Conservation (phyloP, 2,888 invertebrate genomes). For the Mesoligia furuncula region DNA sequence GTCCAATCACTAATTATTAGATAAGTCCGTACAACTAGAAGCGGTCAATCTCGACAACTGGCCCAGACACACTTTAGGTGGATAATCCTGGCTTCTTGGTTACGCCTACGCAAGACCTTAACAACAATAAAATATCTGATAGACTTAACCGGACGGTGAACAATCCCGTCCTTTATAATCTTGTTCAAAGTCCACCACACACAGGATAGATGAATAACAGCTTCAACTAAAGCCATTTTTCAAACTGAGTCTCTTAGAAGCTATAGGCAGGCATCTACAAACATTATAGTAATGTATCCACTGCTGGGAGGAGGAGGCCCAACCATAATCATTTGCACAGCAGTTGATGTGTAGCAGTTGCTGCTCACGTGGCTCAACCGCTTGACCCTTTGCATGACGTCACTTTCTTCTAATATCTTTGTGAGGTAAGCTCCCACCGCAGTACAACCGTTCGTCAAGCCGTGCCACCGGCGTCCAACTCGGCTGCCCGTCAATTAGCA, state of each 20-base stretch:
- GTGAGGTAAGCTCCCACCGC: not conserved
- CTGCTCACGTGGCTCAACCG: not conserved
- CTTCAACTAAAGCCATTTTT: not conserved
- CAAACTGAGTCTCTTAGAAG: not conserved
- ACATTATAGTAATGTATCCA: not conserved
- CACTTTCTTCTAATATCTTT: not conserved
- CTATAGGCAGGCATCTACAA: not conserved
- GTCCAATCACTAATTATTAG: not conserved
- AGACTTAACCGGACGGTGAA: no score
- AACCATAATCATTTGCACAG: no score
- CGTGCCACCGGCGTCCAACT: not conserved
- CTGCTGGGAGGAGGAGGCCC: not conserved
- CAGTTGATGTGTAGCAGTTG: not conserved
- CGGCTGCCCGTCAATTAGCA: slow-evolving; percentile 45
- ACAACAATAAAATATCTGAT: not conserved
- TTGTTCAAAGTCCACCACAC: not conserved
- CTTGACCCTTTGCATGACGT: not conserved
- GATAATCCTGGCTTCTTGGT: not conserved
- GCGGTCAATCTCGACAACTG: not conserved
- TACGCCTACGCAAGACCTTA: not conserved
- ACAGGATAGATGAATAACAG: not conserved
- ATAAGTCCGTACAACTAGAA: not conserved
- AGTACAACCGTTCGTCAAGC: not conserved
- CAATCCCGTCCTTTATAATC: no score
- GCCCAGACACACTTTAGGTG: not conserved